These are phyloP conservation scores for Cenopis cana DNA, from an alignment of 2,888 invertebrate species.

Conservation along the genomic window DNA sequence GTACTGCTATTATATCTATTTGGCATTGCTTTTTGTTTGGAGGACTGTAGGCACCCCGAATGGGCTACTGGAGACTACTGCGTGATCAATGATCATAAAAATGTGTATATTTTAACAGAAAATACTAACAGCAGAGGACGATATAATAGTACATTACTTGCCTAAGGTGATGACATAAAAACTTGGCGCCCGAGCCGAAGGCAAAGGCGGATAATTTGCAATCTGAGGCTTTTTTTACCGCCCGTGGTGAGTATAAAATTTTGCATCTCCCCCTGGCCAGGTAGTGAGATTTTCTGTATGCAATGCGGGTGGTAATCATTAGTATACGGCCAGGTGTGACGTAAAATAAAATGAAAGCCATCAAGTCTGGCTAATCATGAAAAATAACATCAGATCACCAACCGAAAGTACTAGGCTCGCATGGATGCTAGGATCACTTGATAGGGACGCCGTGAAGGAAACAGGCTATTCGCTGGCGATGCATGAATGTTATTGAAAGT, in stretches of 20 bases:
- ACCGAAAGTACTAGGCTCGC: neutral
- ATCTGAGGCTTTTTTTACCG: too few relatives aligned
- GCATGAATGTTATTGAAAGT: neutral
- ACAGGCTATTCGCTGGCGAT: neutral
- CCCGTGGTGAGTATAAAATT: too few relatives aligned
- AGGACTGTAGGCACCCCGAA: constrained; percentile 22
- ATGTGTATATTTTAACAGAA: neutral
- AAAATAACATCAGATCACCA: neutral
- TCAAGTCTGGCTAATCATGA: constrained; percentile 24
- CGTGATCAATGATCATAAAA: constrained; percentile 6
- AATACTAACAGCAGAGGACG: too few relatives aligned
- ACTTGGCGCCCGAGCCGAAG: too few relatives aligned
- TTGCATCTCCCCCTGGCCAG: neutral
- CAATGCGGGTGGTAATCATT: too few relatives aligned
- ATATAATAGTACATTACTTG: too few relatives aligned
- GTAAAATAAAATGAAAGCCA: neutral
- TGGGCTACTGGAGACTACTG: constrained; percentile 12
- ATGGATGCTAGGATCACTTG: neutral
- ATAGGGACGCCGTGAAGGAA: neutral
- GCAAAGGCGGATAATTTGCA: too few relatives aligned
- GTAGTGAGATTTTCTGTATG: too few relatives aligned
- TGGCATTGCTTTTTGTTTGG: constrained; percentile 36
- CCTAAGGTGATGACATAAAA: too few relatives aligned
- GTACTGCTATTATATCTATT: constrained; percentile 9
- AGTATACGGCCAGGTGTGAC: too few relatives aligned